Conservation (phyloP, 2,113 vertebrate species). For the Myrmecobius fasciatus region DNA sequence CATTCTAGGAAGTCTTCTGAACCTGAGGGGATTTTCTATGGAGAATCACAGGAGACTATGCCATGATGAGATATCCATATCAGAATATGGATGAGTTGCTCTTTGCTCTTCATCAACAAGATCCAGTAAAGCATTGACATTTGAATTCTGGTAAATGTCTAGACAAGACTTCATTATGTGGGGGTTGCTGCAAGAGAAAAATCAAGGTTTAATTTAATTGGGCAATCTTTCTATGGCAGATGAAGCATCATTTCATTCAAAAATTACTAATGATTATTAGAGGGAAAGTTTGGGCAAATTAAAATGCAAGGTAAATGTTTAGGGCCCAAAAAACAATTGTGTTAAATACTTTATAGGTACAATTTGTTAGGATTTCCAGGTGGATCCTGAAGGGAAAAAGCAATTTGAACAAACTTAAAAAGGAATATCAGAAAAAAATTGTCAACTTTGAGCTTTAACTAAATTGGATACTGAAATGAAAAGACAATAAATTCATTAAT, state of each 20-base stretch:
- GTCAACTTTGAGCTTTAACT: not conserved
- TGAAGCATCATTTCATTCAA: not conserved
- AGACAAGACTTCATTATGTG: not conserved
- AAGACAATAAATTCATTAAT: not conserved
- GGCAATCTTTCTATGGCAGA: not conserved
- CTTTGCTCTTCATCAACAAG: not conserved
- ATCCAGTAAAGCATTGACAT: not conserved
- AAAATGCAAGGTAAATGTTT: not conserved
- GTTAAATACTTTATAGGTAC: not conserved
- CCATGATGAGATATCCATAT: not conserved
- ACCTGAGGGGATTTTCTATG: not conserved
- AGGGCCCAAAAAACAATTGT: not conserved
- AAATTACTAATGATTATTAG: not conserved
- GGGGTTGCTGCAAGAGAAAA: not conserved
- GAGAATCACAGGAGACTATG: not conserved
- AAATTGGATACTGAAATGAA: not conserved
- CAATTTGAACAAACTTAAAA: not conserved
- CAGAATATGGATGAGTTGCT: not conserved
- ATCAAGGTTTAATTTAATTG: not conserved
- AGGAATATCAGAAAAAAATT: not conserved
- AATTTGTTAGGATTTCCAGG: not conserved
- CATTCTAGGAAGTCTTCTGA: not conserved
- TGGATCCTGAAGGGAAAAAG: not conserved
- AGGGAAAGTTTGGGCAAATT: not conserved
- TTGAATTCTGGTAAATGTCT: not conserved